Conservation (phyloP, 1,140 invertebrate genomes). For the Cecropterus lyciades region DNA sequence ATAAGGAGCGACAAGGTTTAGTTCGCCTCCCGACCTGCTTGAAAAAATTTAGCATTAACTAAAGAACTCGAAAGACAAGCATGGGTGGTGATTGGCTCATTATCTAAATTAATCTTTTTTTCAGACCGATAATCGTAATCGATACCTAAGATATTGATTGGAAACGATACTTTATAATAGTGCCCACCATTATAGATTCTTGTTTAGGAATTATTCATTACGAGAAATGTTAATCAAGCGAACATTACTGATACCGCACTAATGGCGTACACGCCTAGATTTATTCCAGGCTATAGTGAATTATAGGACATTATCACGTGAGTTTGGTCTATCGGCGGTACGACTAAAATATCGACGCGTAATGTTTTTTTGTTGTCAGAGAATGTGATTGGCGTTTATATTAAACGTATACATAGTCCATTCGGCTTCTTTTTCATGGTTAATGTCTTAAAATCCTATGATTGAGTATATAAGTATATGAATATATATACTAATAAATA, state of each 20-base stretch:
- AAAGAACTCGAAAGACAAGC: background rate
- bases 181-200: slow-evolving; percentile 3
- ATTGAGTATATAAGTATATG: no score
- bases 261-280: slow-evolving; percentile 31
- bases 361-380: slow-evolving; percentile 31
- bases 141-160: background rate
- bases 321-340: slow-evolving; percentile 27
- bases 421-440: no score
- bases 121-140: background rate
- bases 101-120: background rate
- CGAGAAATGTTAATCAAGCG: slow-evolving; percentile 23
- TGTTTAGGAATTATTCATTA: slow-evolving; percentile 23
- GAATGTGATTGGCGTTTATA: no score
- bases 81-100: background rate
- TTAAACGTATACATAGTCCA: no score
- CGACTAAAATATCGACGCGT: slow-evolving; percentile 27
- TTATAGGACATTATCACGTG: slow-evolving; percentile 35
- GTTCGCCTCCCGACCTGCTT: no score
- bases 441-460: no score
- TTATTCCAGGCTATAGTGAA: slow-evolving; percentile 22
- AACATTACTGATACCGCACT: slow-evolving; percentile 31
- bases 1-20: no score
- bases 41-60: background rate
- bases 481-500: no score
- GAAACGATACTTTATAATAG: slow-evolving; percentile 1